A percentile compares a stretch with the other conserved stretches of the same genome.
Evolutionary conservation across 2,888 invertebrate genomes (phyloP).

Genomic region (Drosophila incognita): DNA sequence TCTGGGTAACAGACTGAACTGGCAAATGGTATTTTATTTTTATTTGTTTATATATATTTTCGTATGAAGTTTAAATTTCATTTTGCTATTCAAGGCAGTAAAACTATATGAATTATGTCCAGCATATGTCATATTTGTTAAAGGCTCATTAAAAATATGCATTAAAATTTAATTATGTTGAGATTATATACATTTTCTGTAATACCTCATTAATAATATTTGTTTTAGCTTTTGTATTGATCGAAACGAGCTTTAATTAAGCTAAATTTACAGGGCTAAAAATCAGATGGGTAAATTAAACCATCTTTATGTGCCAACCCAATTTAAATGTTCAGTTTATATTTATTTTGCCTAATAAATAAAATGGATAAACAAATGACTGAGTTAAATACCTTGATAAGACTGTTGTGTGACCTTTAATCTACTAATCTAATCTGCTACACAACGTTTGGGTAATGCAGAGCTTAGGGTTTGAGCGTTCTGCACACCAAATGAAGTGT

Average conservation of each 20-base stretch:
- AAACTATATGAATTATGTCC: not conserved
- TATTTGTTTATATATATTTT: not conserved
- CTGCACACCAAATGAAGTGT: conserved; percentile 48
- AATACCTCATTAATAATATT: not conserved
- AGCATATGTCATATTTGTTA: not conserved
- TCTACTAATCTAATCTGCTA: conserved; percentile 6
- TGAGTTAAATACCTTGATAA: not conserved
- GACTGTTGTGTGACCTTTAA: conserved; percentile 2
- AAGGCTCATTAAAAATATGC: not conserved
- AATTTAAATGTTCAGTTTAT: not conserved
- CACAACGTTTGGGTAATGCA: not conserved
- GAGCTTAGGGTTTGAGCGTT: conserved; percentile 26
- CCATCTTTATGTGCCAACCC: not conserved
- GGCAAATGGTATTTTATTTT: not conserved
- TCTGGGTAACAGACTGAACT: not conserved
- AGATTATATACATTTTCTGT: not conserved
- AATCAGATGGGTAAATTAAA: not conserved
- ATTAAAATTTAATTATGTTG: not conserved
- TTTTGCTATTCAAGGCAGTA: not conserved
- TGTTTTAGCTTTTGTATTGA: not conserved
- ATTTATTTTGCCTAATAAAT: not conserved
- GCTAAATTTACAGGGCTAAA: not conserved
- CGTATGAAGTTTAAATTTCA: not conserved
- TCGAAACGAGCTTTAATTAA: not conserved
- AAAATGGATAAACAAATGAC: not conserved